A percentile compares a stretch with the other conserved stretches of the same genome.
phyloP scores from a whole-genome alignment of 1,140 invertebrate species.

The Cylas formicarius region DNA sequence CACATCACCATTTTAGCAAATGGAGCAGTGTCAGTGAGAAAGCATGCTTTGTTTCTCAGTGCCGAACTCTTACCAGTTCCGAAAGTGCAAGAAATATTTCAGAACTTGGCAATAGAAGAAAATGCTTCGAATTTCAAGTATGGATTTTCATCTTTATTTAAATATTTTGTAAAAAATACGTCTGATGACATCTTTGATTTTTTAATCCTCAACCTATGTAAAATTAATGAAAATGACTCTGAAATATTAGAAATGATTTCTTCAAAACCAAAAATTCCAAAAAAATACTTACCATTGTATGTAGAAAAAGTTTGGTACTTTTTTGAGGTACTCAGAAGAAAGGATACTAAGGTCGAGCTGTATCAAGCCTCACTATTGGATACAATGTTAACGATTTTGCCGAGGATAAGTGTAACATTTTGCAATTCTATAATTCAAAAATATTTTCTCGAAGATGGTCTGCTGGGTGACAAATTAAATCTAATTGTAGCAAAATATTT shows the following conservation, averaged over 20 bases:
- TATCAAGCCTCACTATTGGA: neutral
- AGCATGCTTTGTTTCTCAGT: slow-evolving; percentile 7
- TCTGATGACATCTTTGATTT: slow-evolving; percentile 2
- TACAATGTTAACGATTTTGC: neutral
- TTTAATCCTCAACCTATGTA: neutral
- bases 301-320: slow-evolving; percentile 4
- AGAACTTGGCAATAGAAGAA: slow-evolving; percentile 3
- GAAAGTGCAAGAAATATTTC: neutral
- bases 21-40: slow-evolving; percentile 12
- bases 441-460: neutral
- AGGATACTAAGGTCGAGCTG: slow-evolving; percentile 2
- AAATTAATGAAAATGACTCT: slow-evolving; percentile 9
- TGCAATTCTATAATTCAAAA: neutral
- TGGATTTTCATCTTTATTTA: slow-evolving; percentile 2
- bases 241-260: slow-evolving; percentile 6
- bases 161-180: slow-evolving; percentile 14
- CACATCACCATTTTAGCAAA: slow-evolving; percentile 4
- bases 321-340: slow-evolving; percentile 1
- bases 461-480: neutral
- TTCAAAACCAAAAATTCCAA: neutral
- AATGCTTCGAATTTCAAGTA: slow-evolving; percentile 10
- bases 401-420: slow-evolving; percentile 3
- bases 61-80: slow-evolving; percentile 1
- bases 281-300: slow-evolving; percentile 1
- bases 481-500: slow-evolving; percentile 8